Evolutionary conservation across 2,888 invertebrate genomes (phyloP).

Genomic region (Terebella lapidaria): DNA sequence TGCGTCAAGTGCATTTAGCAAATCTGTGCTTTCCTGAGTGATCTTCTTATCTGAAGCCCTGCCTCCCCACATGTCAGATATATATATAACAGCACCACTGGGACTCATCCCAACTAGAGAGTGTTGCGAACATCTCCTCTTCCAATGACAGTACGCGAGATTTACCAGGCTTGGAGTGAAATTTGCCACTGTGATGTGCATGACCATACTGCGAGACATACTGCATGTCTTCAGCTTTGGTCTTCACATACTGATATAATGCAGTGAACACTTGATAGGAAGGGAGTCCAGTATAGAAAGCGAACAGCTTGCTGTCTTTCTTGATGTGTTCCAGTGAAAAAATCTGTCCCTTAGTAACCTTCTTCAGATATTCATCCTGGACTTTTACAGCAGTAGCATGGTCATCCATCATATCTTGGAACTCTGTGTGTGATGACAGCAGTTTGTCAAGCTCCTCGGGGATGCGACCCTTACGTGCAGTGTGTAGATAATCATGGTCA

Average conservation of each 20-base stretch:
- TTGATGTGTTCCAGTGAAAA: background rate
- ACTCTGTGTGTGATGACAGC: background rate
- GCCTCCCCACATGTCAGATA: constrained; percentile 26
- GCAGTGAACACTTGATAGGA: constrained; percentile 9
- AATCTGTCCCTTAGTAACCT: background rate
- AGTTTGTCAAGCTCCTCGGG: background rate
- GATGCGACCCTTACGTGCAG: background rate
- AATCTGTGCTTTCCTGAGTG: constrained; percentile 15
- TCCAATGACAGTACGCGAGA: background rate
- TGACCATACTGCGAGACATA: background rate
- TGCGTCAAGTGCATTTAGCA: constrained; percentile 15
- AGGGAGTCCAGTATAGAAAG: constrained; percentile 10
- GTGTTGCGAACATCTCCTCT: constrained; percentile 20
- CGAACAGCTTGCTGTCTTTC: background rate
- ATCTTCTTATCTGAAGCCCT: constrained; percentile 22
- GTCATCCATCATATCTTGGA: background rate
- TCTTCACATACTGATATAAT: constrained; percentile 14
- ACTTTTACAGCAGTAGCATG: background rate
- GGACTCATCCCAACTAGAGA: constrained; percentile 23
- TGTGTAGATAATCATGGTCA: background rate
- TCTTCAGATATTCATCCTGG: background rate
- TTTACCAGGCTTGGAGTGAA: constrained; percentile 6
- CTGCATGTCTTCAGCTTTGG: constrained; percentile 7
- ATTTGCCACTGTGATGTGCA: background rate
- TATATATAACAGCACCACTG: constrained; percentile 21